Conservation (phyloP, 1,140 invertebrate genomes). For the Globodera rostochiensis region DNA sequence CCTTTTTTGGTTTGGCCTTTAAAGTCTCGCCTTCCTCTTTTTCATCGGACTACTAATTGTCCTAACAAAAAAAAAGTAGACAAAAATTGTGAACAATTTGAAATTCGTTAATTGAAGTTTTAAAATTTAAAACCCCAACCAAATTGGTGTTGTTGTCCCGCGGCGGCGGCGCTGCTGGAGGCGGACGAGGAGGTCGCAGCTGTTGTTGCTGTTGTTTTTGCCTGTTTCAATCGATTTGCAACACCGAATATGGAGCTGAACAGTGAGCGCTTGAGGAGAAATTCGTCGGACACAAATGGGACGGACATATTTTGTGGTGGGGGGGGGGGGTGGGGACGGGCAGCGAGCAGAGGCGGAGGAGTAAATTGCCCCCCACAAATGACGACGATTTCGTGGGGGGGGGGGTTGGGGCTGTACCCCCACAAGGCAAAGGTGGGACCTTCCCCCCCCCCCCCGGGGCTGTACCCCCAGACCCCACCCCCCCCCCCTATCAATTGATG, state of each 20-base stretch:
- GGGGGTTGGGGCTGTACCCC: too few species aligned
- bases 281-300: conserved; percentile 37
- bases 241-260: conserved; percentile 47
- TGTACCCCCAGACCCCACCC: too few species aligned
- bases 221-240: conserved; percentile 24
- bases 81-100: neutral
- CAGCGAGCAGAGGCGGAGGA: neutral
- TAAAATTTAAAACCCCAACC: neutral
- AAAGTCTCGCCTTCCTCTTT: too few species aligned
- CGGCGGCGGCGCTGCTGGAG: conserved; percentile 4
- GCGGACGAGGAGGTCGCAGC: conserved; percentile 22
- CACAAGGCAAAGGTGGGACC: neutral
- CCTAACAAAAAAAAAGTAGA: too few species aligned
- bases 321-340: too few species aligned
- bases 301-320: neutral
- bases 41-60: too few species aligned
- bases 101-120: conserved; percentile 10
- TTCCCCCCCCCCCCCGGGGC: too few species aligned
- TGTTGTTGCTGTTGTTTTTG: conserved; percentile 17
- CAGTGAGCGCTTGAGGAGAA: conserved; percentile 49
- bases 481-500: too few species aligned
- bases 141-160: neutral
- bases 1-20: too few species aligned
- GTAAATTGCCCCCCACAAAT: too few species aligned
- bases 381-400: too few species aligned